Evolutionary conservation across 2,888 invertebrate species (phyloP).

Genomic region (Caenorhabditis afra): DNA sequence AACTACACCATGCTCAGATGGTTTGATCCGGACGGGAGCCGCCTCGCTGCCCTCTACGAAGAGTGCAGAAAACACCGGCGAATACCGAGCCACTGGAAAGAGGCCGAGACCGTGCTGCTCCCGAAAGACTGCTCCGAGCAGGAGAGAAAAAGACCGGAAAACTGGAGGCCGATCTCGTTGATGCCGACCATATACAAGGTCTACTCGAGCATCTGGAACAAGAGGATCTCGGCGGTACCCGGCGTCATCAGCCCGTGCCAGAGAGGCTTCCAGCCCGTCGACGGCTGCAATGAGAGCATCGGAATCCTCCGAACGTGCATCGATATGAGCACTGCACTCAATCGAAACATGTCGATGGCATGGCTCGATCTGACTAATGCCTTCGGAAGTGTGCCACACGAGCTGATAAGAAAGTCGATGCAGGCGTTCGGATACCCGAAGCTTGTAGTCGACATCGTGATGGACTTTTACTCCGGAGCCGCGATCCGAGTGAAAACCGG

Average conservation of each 20-base stretch:
- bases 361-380: slow-evolving; percentile 81
- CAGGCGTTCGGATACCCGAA: neutral
- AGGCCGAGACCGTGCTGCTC: too few relatives aligned
- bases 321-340: neutral
- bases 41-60: neutral
- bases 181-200: neutral
- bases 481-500: neutral
- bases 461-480: neutral
- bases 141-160: neutral
- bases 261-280: neutral
- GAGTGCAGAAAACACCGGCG: too few relatives aligned
- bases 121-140: neutral
- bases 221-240: neutral
- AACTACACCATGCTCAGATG: too few relatives aligned
- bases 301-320: neutral
- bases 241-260: slow-evolving; percentile 3
- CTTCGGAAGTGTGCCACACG: slow-evolving; percentile 81
- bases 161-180: neutral
- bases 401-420: neutral
- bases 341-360: slow-evolving; percentile 71
- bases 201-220: neutral
- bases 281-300: slow-evolving; percentile 14
- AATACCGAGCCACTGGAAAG: neutral
- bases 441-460: neutral
- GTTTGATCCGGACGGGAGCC: too few relatives aligned